Evolutionary conservation across 2,888 invertebrate species (phyloP).

Genomic region (Muschampia plurimacula): DNA sequence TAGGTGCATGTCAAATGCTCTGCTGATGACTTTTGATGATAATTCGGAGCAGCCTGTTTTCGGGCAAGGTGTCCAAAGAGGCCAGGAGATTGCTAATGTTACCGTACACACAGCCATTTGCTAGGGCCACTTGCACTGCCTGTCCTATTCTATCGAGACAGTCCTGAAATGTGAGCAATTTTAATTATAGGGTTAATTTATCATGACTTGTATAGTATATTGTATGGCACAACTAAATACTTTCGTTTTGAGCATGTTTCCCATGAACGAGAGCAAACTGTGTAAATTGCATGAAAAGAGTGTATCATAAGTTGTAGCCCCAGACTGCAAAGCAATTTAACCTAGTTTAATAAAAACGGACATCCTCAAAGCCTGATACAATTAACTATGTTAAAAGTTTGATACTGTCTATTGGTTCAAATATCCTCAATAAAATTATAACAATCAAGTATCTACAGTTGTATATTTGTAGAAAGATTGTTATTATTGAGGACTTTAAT

Average conservation of each 20-base stretch:
- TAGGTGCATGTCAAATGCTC: constrained; percentile 62
- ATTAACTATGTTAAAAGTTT: too few relatives aligned
- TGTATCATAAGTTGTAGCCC: too few relatives aligned
- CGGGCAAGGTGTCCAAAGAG: constrained; percentile 87
- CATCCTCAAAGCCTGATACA: too few relatives aligned
- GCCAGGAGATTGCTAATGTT: constrained; percentile 89
- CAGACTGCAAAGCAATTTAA: too few relatives aligned
- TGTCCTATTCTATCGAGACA: constrained; percentile 93
- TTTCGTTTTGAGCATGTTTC: not conserved
- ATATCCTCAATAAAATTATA: too few relatives aligned
- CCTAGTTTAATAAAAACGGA: too few relatives aligned
- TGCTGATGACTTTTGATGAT: constrained; percentile 87
- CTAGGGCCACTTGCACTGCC: constrained; percentile 92
- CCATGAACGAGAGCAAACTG: not conserved
- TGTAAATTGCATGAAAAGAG: constrained; percentile 20
- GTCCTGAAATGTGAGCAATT: constrained; percentile 72
- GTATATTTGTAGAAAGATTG: too few relatives aligned
- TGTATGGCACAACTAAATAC: not conserved
- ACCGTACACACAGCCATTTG: constrained; percentile 92
- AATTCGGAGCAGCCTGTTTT: constrained; percentile 87
- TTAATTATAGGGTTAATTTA: not conserved
- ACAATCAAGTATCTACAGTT: too few relatives aligned
- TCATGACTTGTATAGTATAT: not conserved
- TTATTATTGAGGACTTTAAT: too few relatives aligned
- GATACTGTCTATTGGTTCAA: too few relatives aligned